Evolutionary conservation across 2,797 vertebrate genomes (phyloP), one percentile per base, ranked within the genome.

Genomic region (Parotocinclus haroldoi): DNA sequence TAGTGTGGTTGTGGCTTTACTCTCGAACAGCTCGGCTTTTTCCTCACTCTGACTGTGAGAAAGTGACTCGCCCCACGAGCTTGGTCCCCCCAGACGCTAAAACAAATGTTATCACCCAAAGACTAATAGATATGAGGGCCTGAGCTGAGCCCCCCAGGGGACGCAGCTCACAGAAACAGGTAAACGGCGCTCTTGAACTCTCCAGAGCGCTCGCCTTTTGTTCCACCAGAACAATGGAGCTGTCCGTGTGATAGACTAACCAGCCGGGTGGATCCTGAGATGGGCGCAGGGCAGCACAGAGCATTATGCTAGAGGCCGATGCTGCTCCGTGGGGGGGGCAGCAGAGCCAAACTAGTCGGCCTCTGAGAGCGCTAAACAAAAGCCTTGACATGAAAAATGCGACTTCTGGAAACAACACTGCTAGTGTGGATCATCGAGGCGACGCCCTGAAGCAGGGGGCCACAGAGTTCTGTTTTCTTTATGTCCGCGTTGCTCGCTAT

Each of bases 161-260:
- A 76, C 58, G 48, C 37, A 75, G 74, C 78, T 73, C 76, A 9
- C 83, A 49, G 84, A 84, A 82, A 83, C 86, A 87, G 87, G 87
- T 91, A 87, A 85, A 82, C 64, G 77, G 51, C 80, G 14, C 76
- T 81, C 77, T 80, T 82, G 76, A 83, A 84, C 82, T 86, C 84
- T 86, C 84, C 67, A 63, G 69, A 83, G 87, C 75, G 52, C 60
- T 27, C 70, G 66, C 69, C 80, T 86, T 82, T 91, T 86, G 82
- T 88, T 87, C 80, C 82, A 72, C 56, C 65, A 42, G 84, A 90
- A 85, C 85, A 88, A 87, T 85, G 80, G 86, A 81, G 78, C 82
- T 87, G 87, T 86, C 81, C 61, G 58, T 0, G 77, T 89, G 80
- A 86, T 87, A 79, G 80, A 87, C 79, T 53, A 4, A 74, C 71